Base-by-base conservation (phyloP, 37 sponge, comb jelly and placozoan genomes). In the Oscarella lobularis region DNA sequence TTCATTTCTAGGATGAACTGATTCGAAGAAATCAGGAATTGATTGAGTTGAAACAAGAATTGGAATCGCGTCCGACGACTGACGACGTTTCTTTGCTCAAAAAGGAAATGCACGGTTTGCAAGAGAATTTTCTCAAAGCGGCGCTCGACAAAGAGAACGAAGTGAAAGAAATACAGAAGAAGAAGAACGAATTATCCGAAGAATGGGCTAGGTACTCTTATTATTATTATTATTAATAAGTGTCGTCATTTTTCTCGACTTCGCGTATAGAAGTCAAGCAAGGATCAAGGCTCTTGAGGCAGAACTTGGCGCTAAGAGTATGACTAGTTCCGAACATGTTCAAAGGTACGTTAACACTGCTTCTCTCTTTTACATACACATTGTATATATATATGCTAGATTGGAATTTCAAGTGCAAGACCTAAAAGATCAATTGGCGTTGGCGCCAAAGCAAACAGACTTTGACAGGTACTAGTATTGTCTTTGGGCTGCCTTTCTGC, bases 121-220 rank as follows among this genome's bases (percentile, higher is more conserved):
- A 48, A 20, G 60, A 48, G 60, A 48, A 48, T 20, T 48, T 48
- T 48, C 60, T 48, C 60, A 48, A 48, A 20, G 14, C 9, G 20
- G 60, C 60, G 14, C 60, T 48, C 60, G 60, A 48, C 14, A 48
- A 48, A 48, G 60, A 48, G 60, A 48, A 20, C 60, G 60, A 48
- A 48, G 14, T 48, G 60, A 48, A 48, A 48, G 60, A 48, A 48
- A 20, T 48, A 48, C 9, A 20, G 60, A 48, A 48, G 20, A 48
- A 48, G 20, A 9, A 20, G 20, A 20, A 48, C 9, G 60, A 48
- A 48, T 20, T 48, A 20, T 48, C 60, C 20, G 60, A 48, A 48
- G 60, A 48, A 48, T 48, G 60, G 60, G 60, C 60, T 27, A 48
- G 20, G 60, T 48, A 48, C 60, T 27, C 14, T 48, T 27, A 48